phyloP scores from a whole-genome alignment of 2,888 invertebrate genomes.

The Nebria brevicollis region DNA sequence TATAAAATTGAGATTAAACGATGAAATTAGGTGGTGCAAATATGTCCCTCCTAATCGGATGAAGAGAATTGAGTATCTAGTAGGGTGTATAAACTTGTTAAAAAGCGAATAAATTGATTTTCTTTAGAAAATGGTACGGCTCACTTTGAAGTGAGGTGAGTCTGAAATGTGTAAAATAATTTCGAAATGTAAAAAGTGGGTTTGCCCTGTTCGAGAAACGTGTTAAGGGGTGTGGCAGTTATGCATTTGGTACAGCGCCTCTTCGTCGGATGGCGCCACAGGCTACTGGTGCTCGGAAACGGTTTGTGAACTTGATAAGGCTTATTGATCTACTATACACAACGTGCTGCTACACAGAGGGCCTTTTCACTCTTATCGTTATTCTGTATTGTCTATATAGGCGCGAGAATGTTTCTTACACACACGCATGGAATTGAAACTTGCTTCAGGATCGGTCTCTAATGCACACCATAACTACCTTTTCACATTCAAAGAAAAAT shows the following conservation, averaged over 20 bases:
- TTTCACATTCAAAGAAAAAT: not conserved
- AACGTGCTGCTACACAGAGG: slow-evolving; percentile 28
- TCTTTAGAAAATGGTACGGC: not conserved
- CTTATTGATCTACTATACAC: slow-evolving; percentile 52
- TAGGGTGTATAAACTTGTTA: not conserved
- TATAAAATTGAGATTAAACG: too few relatives aligned
- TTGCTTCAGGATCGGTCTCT: not conserved
- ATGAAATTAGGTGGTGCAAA: not conserved
- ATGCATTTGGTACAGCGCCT: slow-evolving; percentile 22
- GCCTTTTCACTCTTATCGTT: not conserved
- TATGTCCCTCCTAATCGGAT: not conserved
- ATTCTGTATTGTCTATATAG: not conserved
- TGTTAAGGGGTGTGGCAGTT: slow-evolving; percentile 45
- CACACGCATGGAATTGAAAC: not conserved
- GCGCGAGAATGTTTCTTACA: not conserved
- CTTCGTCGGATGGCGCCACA: slow-evolving; percentile 34
- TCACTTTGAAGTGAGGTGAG: slow-evolving; percentile 1
- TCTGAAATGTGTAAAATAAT: not conserved
- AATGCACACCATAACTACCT: not conserved
- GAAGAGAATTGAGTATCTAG: not conserved
- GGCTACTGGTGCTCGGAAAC: slow-evolving; percentile 15
- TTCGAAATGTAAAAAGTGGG: slow-evolving; percentile 23
- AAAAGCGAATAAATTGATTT: not conserved
- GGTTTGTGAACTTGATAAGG: slow-evolving; percentile 50
- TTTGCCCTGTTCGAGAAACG: slow-evolving; percentile 34